phyloP scores from a whole-genome alignment of 2,888 invertebrate genomes.

The Cetonia aurata region DNA sequence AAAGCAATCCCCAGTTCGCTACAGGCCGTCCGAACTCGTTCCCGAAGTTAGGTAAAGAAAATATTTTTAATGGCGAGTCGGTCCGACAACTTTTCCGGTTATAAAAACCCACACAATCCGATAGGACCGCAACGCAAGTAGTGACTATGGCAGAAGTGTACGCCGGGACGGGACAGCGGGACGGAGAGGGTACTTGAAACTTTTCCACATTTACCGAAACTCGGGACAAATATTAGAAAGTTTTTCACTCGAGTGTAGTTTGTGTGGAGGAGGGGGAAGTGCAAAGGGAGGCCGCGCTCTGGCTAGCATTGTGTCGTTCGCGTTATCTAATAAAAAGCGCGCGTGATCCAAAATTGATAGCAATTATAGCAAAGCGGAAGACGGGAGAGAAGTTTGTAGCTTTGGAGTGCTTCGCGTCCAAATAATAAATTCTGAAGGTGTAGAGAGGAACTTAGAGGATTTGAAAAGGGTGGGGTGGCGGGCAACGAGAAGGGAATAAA shows the following conservation, averaged over 20 bases:
- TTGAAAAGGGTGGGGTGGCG: too few species aligned
- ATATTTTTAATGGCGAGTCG: conserved; percentile 43
- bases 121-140: conserved; percentile 6
- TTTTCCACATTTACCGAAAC: conserved; percentile 45
- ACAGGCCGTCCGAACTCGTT: not conserved
- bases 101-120: conserved; percentile 44
- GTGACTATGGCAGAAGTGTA: too few species aligned
- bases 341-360: conserved; percentile 10
- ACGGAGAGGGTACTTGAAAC: conserved; percentile 41
- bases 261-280: conserved; percentile 26
- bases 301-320: not conserved
- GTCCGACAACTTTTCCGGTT: conserved; percentile 36
- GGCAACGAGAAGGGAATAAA: too few species aligned
- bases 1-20: conserved; percentile 33
- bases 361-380: conserved; percentile 1
- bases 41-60: conserved; percentile 40
- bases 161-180: conserved; percentile 22
- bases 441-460: too few species aligned
- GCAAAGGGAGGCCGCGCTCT: too few species aligned
- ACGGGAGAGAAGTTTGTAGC: not conserved
- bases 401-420: not conserved
- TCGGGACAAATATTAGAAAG: conserved; percentile 45
- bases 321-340: conserved; percentile 36
- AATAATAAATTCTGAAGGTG: not conserved
- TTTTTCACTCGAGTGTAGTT: conserved; percentile 32